These are phyloP conservation scores for Entomyzon cyanotis DNA, from an alignment of 2,113 vertebrate species.

Conservation along the genomic window DNA sequence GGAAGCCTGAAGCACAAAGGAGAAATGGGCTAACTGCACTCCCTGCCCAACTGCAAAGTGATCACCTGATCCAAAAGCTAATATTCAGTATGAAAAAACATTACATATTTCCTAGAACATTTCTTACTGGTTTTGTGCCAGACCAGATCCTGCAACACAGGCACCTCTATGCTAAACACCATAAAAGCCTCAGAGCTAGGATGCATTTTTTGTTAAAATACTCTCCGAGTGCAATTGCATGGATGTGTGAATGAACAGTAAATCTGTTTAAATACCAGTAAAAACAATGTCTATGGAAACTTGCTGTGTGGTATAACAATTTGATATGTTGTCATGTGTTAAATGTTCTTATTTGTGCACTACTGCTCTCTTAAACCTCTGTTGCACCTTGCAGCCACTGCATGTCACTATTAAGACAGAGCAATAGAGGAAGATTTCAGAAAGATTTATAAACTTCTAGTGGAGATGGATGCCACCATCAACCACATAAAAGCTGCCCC, in stretches of 20 bases:
- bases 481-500: background rate
- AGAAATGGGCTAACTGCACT: background rate
- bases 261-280: background rate
- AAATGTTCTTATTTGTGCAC: background rate
- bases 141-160: background rate
- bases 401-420: constrained; percentile 45
- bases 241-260: background rate
- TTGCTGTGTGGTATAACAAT: background rate
- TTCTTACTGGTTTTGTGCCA: background rate
- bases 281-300: background rate
- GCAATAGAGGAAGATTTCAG: constrained; percentile 18
- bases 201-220: background rate
- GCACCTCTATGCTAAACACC: accelerated
- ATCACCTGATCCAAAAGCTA: background rate
- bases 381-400: constrained; percentile 12
- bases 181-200: background rate
- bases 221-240: background rate
- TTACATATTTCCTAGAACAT: background rate
- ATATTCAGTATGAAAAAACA: background rate
- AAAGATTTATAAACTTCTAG: constrained; percentile 15
- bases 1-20: background rate
- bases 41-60: background rate
- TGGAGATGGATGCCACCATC: background rate
- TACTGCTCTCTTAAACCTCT: background rate
- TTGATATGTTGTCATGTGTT: background rate